phyloP scores from a whole-genome alignment of 2,797 vertebrate species.

The Mustela erminea region DNA sequence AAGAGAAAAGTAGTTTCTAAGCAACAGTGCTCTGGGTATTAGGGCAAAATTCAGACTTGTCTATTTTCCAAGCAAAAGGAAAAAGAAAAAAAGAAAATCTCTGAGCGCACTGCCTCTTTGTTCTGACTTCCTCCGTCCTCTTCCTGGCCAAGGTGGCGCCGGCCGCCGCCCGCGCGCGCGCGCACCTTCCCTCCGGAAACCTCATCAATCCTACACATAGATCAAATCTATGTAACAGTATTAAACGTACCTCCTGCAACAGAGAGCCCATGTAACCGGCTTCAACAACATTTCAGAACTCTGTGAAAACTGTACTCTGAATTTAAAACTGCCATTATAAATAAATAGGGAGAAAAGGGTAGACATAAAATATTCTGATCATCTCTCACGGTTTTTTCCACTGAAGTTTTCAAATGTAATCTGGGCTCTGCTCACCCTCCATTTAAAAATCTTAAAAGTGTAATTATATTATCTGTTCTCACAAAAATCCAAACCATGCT shows the following conservation, averaged over 20 bases:
- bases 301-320: background rate
- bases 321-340: constrained; percentile 1
- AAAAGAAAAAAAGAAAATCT: background rate
- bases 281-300: background rate
- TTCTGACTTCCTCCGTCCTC: background rate
- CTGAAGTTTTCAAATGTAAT: constrained; percentile 8
- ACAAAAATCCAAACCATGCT: background rate
- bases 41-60: background rate
- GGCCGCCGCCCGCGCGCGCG: too few species aligned
- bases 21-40: background rate
- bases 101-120: background rate
- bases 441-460: background rate
- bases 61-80: background rate
- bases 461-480: background rate
- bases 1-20: background rate
- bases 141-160: background rate
- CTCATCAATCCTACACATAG: background rate
- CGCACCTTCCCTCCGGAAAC: background rate
- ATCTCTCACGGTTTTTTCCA: background rate
- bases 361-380: background rate
- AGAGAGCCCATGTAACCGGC: background rate
- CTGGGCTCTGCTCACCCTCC: background rate
- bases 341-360: background rate
- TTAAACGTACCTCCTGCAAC: background rate
- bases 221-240: background rate